Evolutionary conservation across 2,888 invertebrate genomes (phyloP).

Genomic region (Trachelus iudaicus): DNA sequence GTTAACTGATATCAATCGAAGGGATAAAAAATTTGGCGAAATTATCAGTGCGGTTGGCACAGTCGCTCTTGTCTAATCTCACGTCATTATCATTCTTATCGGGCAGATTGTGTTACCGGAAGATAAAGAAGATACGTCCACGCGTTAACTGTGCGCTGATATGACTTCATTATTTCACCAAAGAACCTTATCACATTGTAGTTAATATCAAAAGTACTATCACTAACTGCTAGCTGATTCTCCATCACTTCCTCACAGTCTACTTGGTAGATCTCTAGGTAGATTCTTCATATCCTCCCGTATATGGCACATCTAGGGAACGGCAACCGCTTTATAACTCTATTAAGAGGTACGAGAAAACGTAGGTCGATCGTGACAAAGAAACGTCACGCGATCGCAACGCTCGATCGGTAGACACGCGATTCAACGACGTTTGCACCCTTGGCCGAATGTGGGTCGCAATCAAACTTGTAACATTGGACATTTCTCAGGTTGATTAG

Average conservation of each 20-base stretch:
- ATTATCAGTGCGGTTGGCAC: not conserved
- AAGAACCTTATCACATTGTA: not conserved
- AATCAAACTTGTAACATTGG: not conserved
- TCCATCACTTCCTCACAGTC: not conserved
- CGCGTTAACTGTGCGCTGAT: not conserved
- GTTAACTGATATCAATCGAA: not conserved
- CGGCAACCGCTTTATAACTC: constrained; percentile 6
- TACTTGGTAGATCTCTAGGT: not conserved
- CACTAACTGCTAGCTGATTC: not conserved
- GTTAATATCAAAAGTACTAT: not conserved
- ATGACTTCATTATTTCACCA: not conserved
- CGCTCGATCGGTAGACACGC: not conserved
- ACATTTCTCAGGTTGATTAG: not conserved
- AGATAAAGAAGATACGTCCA: not conserved
- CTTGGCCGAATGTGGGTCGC: not conserved
- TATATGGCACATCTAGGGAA: not conserved
- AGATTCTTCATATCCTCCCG: not conserved
- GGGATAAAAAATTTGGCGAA: not conserved
- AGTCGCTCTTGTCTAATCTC: not conserved
- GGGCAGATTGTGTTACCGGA: not conserved
- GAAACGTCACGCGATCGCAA: not conserved
- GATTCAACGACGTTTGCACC: not conserved
- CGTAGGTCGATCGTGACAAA: not conserved
- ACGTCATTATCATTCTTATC: not conserved
- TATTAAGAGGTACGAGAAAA: not conserved